phyloP scores from a whole-genome alignment of 2,888 invertebrate genomes.

The Drosophila cracens region DNA sequence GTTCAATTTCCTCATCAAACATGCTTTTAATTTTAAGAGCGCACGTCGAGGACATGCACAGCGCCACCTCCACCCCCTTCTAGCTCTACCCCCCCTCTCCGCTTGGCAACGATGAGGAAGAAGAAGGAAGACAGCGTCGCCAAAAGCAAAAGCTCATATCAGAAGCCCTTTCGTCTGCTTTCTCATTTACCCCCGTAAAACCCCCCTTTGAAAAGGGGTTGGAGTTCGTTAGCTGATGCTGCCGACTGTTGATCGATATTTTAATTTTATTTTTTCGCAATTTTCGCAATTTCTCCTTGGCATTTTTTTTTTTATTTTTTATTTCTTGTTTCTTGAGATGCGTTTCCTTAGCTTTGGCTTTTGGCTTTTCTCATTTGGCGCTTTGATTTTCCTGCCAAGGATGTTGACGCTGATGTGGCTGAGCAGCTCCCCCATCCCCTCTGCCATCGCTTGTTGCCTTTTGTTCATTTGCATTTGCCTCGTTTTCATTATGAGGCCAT shows the following conservation, averaged over 20 bases:
- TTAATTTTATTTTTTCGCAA: conserved; percentile 80
- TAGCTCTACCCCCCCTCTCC: background rate
- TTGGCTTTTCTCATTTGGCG: conserved; percentile 69
- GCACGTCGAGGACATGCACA: conserved; percentile 63
- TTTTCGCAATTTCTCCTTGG: conserved; percentile 46
- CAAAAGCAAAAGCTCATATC: conserved; percentile 63
- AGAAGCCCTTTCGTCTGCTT: conserved; percentile 65
- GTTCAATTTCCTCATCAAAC: conserved; percentile 79
- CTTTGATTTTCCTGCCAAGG: conserved; percentile 76
- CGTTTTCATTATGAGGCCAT: conserved; percentile 75
- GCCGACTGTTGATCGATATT: conserved; percentile 82
- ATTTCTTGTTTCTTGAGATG: conserved; percentile 50
- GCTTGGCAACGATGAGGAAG: conserved; percentile 25
- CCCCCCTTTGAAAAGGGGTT: conserved; percentile 75
- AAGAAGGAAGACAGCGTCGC: conserved; percentile 25
- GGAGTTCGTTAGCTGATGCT: conserved; percentile 79
- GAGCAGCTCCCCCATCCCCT: conserved; percentile 27
- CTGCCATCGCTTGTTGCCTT: conserved; percentile 59
- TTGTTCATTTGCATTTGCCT: conserved; percentile 79
- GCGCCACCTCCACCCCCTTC: conserved; percentile 1
- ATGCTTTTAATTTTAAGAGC: conserved; percentile 78
- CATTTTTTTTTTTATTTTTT: conserved; percentile 18
- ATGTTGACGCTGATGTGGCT: conserved; percentile 65
- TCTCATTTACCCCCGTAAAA: conserved; percentile 55
- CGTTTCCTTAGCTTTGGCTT: conserved; percentile 78